Percentiles rank a stretch among this genome's conserved stretches.
Evolutionary conservation across 2,113 vertebrate genomes (phyloP).

Genomic region (Anser cygnoides): DNA sequence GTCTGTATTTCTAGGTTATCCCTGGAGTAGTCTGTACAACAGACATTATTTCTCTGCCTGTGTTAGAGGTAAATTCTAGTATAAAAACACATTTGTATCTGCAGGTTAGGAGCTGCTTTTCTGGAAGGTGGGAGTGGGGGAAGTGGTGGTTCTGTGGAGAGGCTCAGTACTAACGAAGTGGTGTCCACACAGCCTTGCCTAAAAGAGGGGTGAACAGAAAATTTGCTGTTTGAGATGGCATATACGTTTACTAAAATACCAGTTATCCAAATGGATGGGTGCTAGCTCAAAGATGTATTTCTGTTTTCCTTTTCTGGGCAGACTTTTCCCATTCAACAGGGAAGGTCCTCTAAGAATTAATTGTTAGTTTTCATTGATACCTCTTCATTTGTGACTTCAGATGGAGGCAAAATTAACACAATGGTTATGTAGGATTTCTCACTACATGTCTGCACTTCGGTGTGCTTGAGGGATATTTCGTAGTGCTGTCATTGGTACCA

Average conservation of each 20-base stretch:
- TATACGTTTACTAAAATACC: background rate
- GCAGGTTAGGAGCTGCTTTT: background rate
- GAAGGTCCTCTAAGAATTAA: background rate
- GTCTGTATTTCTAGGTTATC: conserved; percentile 68
- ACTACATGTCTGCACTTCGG: background rate
- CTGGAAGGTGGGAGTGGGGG: background rate
- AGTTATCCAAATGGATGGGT: background rate
- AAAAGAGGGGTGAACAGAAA: background rate
- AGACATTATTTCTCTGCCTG: conserved; percentile 80
- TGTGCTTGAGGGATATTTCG: background rate
- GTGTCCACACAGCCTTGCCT: background rate
- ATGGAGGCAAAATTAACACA: background rate
- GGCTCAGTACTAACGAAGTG: background rate
- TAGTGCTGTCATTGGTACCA: background rate
- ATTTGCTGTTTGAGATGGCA: background rate
- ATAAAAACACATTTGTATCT: background rate
- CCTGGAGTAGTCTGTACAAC: conserved; percentile 85
- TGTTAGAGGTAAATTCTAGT: conserved; percentile 78
- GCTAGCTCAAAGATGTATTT: background rate
- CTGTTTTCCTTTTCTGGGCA: background rate
- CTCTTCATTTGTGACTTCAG: background rate
- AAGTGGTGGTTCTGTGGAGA: background rate
- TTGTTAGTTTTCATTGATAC: background rate
- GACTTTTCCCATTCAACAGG: background rate
- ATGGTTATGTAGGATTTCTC: background rate